Evolutionary conservation across 1,140 invertebrate species (phyloP).

Genomic region (Manduca sexta): DNA sequence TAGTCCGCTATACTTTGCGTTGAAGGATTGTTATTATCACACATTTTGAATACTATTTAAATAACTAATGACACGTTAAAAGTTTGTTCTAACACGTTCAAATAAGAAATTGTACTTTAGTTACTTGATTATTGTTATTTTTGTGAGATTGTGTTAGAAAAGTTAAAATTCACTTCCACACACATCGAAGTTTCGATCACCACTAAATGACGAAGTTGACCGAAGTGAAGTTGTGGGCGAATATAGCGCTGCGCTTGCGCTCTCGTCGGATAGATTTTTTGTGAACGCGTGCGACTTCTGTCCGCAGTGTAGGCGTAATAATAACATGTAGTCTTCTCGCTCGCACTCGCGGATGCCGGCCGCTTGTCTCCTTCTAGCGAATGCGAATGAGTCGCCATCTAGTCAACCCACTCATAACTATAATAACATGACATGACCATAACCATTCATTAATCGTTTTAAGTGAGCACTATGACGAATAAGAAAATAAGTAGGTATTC

Average conservation of each 20-base stretch:
- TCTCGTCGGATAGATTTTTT: slow-evolving; percentile 66
- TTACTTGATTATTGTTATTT: slow-evolving; percentile 67
- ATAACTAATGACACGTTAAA: slow-evolving; percentile 67
- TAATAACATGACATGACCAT: slow-evolving; percentile 1
- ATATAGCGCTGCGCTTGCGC: slow-evolving; percentile 67
- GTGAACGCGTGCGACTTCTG: slow-evolving; percentile 64
- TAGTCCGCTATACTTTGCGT: slow-evolving; percentile 99
- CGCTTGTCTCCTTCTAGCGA: slow-evolving; percentile 28
- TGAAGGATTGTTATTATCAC: slow-evolving; percentile 82
- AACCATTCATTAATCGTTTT: slow-evolving; percentile 4
- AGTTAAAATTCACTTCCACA: slow-evolving; percentile 71
- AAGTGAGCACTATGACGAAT: neutral
- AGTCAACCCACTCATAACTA: slow-evolving; percentile 48
- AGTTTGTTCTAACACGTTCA: slow-evolving; percentile 56
- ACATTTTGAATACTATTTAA: slow-evolving; percentile 76
- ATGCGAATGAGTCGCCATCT: slow-evolving; percentile 51
- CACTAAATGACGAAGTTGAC: slow-evolving; percentile 71
- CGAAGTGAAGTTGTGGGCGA: slow-evolving; percentile 71
- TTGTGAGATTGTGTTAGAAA: slow-evolving; percentile 71
- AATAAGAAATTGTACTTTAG: slow-evolving; percentile 63
- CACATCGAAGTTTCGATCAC: slow-evolving; percentile 70
- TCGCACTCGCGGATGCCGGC: slow-evolving; percentile 22
- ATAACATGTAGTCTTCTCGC: slow-evolving; percentile 48
- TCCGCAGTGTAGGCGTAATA: slow-evolving; percentile 64
- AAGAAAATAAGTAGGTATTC: neutral